These are phyloP conservation scores for Choristoneura rosaceana DNA, from an alignment of 2,888 invertebrate species.

Conservation along the genomic window DNA sequence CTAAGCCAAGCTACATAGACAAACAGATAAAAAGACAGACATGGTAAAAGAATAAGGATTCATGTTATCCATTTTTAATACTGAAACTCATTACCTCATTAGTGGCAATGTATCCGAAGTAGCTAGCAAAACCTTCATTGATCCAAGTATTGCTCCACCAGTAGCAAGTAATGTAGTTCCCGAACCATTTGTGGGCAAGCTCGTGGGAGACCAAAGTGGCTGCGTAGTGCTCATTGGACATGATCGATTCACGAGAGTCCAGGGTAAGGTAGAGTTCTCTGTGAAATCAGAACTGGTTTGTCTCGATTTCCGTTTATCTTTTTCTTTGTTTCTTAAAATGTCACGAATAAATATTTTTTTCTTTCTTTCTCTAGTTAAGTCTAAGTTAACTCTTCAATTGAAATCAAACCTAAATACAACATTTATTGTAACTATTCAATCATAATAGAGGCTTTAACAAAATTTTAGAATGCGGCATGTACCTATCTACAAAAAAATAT, in stretches of 20 bases:
- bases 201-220: conserved; percentile 85
- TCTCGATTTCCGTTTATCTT: too few relatives aligned
- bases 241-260: conserved; percentile 68
- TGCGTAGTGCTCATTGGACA: conserved; percentile 76
- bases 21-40: too few relatives aligned
- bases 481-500: too few relatives aligned
- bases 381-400: not conserved
- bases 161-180: conserved; percentile 88
- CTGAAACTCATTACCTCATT: conserved; percentile 55
- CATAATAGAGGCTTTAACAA: too few relatives aligned
- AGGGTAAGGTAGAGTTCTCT: conserved; percentile 75
- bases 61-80: too few relatives aligned
- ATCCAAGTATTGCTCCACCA: conserved; percentile 92
- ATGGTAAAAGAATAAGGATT: too few relatives aligned
- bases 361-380: too few relatives aligned
- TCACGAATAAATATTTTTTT: too few relatives aligned
- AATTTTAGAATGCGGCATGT: too few relatives aligned
- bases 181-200: conserved; percentile 92
- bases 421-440: too few relatives aligned
- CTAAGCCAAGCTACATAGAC: too few relatives aligned
- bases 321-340: too few relatives aligned
- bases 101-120: conserved; percentile 87
- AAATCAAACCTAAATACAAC: not conserved
- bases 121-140: conserved; percentile 90
- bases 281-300: conserved; percentile 15